Evolutionary conservation across 2,888 invertebrate genomes (phyloP), one percentile per base, ranked within the genome.

Genomic region (Pocota personata): DNA sequence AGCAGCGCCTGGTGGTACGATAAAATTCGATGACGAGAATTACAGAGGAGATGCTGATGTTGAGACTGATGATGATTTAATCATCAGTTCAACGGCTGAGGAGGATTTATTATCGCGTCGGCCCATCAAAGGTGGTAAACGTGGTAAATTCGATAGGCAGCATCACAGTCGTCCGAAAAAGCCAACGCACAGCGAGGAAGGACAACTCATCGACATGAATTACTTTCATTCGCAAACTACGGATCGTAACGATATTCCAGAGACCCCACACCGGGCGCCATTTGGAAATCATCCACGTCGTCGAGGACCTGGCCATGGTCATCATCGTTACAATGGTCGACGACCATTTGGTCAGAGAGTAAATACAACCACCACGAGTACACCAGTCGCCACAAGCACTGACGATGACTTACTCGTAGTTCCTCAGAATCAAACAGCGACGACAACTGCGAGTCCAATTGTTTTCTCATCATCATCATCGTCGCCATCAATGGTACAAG

Each of bases 201-300:
- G 89, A 2, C 89, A 89, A 3, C 89, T 90, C 72, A 90, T 91
- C 40, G 90, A 92, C 80, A 91, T 91, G 90, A 90, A 89, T 62
- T 90, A 89, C 77, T 92, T 91, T 62, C 64, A 78, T 16, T 86
- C 89, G 7, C 89, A 88, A 7, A 78, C 87, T 14, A 87, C 88
- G 12, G 88, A 89, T 66, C 87, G 88, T 40, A 89, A 89, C 86
- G 89, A 89, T 14, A 88, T 88, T 67, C 88, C 87, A 1, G 89
- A 88, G 55, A 50, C 75, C 21, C 87, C 73, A 3, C 60, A 86
- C 30, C 46, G 76, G 12, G 60, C 35, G 12, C 12, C 57, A 10
- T 77, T 72, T 35, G 66, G 79, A n/a, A 82, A 76, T 46, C 72
- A 73, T 4, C 66, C 69, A 24, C 82, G 79, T 32, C 79, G 71